Base-by-base conservation (phyloP, 2,797 vertebrate genomes). In the Sylvia borin region DNA sequence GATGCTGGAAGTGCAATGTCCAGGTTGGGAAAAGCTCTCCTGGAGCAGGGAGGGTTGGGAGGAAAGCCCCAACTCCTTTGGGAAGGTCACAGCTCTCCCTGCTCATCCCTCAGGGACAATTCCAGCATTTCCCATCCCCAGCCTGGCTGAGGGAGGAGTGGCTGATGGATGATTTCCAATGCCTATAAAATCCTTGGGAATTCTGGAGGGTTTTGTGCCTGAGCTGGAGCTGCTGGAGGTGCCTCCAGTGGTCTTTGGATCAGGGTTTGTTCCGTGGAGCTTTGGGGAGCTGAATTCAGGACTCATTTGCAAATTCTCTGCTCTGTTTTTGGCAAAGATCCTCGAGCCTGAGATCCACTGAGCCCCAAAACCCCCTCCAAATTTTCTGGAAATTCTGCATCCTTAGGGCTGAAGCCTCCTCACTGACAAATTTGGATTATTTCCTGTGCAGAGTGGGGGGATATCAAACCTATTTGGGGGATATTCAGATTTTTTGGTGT, bases 251-350 rank as follows among this genome's bases (percentile, higher is more conserved):
- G 43, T 25, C 48, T 76, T 87, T 93, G 90, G 94, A 73, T 79
- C 85, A 31, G 50, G 9, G 83, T 61, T 88, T 88, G 73, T 26
- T 74, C 34, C 5, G 4, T 53, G 90, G 47, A 80, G 93, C 86
- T 91, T 47, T 54, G 88, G 92, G 17, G 73, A 87, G 71, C 72
- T 89, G 84, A 77, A 92, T 92, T 93, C 71, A 65, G 88, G 77
- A 11, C 87, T 93, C 95, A 53, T 91, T 90, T 96, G 65, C 88
- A 77, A 93, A 31, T 91, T 53, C 81, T 89, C 61, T 82, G 53
- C 64, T 93, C 92, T 89, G 7, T 65, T 51, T 93, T 83, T 91
- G 81, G 77, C 68, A 60, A 14, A 79, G 53, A 47, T 53, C 71
- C 42, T 32, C 5, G 27, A 94, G 47, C 73, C 93, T 5, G n/a